phyloP scores from a whole-genome alignment of 2,113 vertebrate genomes.

The Castor canadensis region DNA sequence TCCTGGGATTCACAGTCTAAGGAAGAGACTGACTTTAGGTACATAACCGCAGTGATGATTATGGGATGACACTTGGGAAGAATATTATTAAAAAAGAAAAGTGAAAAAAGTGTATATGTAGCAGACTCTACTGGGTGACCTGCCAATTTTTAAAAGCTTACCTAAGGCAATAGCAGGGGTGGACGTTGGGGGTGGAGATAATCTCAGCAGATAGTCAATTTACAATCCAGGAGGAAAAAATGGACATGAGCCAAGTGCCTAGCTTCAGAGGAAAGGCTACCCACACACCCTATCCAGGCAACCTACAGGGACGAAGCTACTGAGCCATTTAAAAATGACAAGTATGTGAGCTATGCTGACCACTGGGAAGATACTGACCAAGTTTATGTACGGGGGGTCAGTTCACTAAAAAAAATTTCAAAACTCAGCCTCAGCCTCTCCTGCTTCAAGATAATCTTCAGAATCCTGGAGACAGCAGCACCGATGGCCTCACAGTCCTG shows the following conservation, averaged over 20 bases:
- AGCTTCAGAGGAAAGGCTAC: not conserved
- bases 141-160: not conserved
- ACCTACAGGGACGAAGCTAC: conserved; percentile 14
- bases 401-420: conserved; percentile 49
- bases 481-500: accelerated
- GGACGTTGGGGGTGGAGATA: not conserved
- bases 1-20: not conserved
- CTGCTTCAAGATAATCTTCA: not conserved
- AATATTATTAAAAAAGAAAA: not conserved
- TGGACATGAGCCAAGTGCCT: conserved; percentile 14
- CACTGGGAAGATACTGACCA: conserved; percentile 13
- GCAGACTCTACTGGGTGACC: not conserved
- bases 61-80: not conserved
- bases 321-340: conserved; percentile 68
- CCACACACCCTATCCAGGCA: not conserved
- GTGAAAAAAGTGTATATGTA: not conserved
- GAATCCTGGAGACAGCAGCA: not conserved
- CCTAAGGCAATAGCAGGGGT: not conserved
- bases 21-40: not conserved
- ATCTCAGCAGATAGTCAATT: not conserved
- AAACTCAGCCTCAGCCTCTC: not conserved
- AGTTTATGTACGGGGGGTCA: not conserved
- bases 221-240: not conserved
- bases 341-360: conserved; percentile 64
- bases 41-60: no score